Conservation (phyloP, 2,797 vertebrate species). For the Petrocephalus schoutedeni region DNA sequence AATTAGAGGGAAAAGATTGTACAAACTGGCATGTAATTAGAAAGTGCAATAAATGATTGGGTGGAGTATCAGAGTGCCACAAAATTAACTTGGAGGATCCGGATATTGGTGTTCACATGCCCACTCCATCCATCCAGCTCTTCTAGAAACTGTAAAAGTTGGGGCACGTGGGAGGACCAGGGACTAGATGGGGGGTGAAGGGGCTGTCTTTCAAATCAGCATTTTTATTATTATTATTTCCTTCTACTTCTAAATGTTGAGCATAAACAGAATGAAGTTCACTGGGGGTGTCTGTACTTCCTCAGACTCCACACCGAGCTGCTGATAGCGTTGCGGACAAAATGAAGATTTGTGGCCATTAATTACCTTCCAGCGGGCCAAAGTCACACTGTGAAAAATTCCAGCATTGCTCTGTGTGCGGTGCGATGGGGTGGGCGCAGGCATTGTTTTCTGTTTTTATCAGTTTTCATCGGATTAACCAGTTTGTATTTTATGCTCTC, state of each 20-base stretch:
- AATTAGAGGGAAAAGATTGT: background rate
- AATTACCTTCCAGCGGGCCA: slow-evolving; percentile 43
- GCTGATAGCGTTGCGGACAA: slow-evolving; percentile 22
- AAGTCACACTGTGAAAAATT: slow-evolving; percentile 35
- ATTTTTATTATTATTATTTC: background rate
- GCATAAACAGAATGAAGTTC: background rate
- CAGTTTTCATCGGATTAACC: slow-evolving; percentile 35
- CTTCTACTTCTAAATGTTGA: background rate
- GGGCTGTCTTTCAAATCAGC: background rate
- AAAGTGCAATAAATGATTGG: background rate
- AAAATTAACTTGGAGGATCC: background rate
- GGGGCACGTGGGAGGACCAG: background rate
- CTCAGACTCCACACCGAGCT: slow-evolving; percentile 4
- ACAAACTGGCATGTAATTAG: background rate
- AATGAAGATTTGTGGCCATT: slow-evolving; percentile 38
- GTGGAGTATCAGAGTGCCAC: background rate
- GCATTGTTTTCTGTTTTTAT: slow-evolving; percentile 23
- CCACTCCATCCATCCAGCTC: background rate
- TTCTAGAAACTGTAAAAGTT: background rate
- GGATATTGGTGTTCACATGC: background rate
- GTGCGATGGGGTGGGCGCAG: background rate
- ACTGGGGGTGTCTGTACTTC: background rate
- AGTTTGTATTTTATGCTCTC: slow-evolving; percentile 33
- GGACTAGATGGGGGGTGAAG: background rate
- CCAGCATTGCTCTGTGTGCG: slow-evolving; percentile 19